Evolutionary conservation across 2,888 invertebrate species (phyloP).

Genomic region (Ichneumoninae sp.): DNA sequence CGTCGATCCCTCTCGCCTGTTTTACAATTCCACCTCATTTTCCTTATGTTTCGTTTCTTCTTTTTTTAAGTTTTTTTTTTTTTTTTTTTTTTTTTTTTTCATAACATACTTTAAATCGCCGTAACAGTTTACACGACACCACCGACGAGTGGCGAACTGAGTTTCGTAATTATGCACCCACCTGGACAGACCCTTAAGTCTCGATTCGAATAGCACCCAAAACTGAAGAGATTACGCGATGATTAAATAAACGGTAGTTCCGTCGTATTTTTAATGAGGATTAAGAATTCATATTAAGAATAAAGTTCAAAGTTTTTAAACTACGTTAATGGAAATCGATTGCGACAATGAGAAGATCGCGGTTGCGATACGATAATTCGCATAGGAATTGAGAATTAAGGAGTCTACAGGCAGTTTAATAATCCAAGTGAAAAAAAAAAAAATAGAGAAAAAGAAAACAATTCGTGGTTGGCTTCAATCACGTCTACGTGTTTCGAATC

Average conservation of each 20-base stretch:
- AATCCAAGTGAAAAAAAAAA: slow-evolving; percentile 24
- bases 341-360: slow-evolving; percentile 4
- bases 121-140: slow-evolving; percentile 49
- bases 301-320: slow-evolving; percentile 4
- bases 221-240: slow-evolving; percentile 34
- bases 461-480: slow-evolving; percentile 45
- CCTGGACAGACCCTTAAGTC: slow-evolving; percentile 57
- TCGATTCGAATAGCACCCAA: slow-evolving; percentile 64
- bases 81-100: slow-evolving; percentile 16
- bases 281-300: slow-evolving; percentile 39
- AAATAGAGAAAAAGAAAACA: slow-evolving; percentile 36
- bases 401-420: slow-evolving; percentile 45
- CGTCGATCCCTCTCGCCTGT: no score
- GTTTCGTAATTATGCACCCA: slow-evolving; percentile 31
- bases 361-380: slow-evolving; percentile 30
- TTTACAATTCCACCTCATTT: slow-evolving; percentile 44
- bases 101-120: slow-evolving; percentile 48
- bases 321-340: slow-evolving; percentile 13
- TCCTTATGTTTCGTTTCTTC: background rate
- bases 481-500: slow-evolving; percentile 95
- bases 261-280: slow-evolving; percentile 30
- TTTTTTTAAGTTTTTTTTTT: slow-evolving; percentile 5
- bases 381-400: slow-evolving; percentile 57
- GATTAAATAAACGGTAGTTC: slow-evolving; percentile 13
- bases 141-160: slow-evolving; percentile 7